phyloP scores from a whole-genome alignment of 2,797 vertebrate genomes.

The Paedocypris micromegethes region DNA sequence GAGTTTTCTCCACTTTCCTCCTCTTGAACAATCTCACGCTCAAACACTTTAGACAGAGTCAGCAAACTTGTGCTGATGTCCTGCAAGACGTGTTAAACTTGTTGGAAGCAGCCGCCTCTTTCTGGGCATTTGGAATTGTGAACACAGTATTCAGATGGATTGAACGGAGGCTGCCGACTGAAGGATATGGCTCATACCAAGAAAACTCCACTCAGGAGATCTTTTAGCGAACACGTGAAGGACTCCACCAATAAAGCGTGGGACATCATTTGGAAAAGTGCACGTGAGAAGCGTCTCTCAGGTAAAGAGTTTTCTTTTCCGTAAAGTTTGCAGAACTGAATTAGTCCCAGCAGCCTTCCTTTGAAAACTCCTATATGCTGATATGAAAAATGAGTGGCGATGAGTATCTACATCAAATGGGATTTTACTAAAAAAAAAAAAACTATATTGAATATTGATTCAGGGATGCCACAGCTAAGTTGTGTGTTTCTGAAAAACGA shows the following conservation, averaged over 20 bases:
- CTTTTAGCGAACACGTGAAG: constrained; percentile 75
- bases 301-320: constrained; percentile 59
- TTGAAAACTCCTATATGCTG: no score
- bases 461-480: no score
- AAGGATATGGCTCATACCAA: constrained; percentile 56
- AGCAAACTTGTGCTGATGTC: constrained; percentile 61
- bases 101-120: constrained; percentile 43
- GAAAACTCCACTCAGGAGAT: constrained; percentile 64
- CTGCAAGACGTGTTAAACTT: constrained; percentile 58
- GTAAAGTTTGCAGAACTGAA: constrained; percentile 3
- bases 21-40: constrained; percentile 36
- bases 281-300: constrained; percentile 72
- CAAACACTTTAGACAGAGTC: constrained; percentile 49
- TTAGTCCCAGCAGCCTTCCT: not conserved
- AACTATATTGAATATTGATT: no score
- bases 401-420: no score
- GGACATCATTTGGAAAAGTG: constrained; percentile 76
- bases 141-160: no score
- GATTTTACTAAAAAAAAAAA: no score
- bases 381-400: no score
- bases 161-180: not conserved
- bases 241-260: constrained; percentile 72
- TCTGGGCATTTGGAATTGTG: constrained; percentile 3
- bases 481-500: no score
- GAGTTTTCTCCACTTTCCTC: constrained; percentile 32